Base-by-base conservation (phyloP, 2,888 invertebrate genomes). In the Dichetophora obliterata region DNA sequence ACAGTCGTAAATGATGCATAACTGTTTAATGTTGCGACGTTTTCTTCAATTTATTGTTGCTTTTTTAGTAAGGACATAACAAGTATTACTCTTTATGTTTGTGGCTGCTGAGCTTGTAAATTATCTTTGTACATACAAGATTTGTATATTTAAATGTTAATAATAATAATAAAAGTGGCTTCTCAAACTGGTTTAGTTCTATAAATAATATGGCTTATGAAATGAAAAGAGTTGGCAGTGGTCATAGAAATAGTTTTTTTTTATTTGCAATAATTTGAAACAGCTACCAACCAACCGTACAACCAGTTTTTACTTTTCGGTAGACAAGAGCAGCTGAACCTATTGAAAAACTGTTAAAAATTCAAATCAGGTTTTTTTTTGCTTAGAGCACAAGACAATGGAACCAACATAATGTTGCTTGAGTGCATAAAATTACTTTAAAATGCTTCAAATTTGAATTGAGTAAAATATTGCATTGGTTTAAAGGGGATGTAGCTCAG, bases 401-500 rank as follows among this genome's bases (percentile, higher is more conserved):
- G 11, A 43, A 43, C 43, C 1, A 11, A 43, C 3, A 11, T 43
- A 11, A 43, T 43, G 43, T 11, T 43, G 11, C 1, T 11, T 1
- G 43, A 1, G 6, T 11, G 43, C 43, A 43, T 11, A 43, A 11
- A 43, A 43, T 31, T 31, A 4, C 11, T 14, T 11, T 43, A 6
- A 43, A 43, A 43, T 43, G 43, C 14, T 43, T 43, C 2, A 14
- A 11, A 43, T 4, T 43, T 43, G 43, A 11, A 43, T 43, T 43
- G 11, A 11, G 11, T 43, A 14, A 43, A 43, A 11, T 14, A 11
- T 4, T 6, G 6, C 5, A 2, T 43, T 11, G 6, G 14, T 3
- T 1, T 43, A 43, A 31, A 8, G 87, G 87, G 87, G 87, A 87
- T 86, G 86, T 87, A 87, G 86, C 86, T 86, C 86, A 87, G 87